A percentile compares a stretch with the other conserved stretches of the same genome.
Evolutionary conservation across 1,140 invertebrate species (phyloP).

Genomic region (Aporrectodea caliginosa): DNA sequence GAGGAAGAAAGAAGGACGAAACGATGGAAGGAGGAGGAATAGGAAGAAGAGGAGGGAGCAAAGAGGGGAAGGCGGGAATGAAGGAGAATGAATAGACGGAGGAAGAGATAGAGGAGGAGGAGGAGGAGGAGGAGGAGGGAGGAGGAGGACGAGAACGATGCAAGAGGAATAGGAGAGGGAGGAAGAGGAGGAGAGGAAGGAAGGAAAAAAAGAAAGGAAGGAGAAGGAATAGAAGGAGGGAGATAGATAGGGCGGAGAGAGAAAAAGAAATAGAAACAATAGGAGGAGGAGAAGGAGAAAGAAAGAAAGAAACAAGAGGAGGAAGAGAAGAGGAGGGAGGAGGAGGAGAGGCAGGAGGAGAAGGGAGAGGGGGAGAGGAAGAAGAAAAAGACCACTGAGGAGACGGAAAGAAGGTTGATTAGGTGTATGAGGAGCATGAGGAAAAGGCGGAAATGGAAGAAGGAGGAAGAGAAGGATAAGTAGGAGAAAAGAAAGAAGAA

Average conservation of each 20-base stretch:
- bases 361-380: not conserved
- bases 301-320: not conserved
- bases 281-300: not conserved
- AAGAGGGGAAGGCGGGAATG: no score
- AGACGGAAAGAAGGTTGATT: slow-evolving; percentile 3
- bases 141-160: not conserved
- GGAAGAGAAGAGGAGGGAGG: not conserved
- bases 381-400: not conserved
- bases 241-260: not conserved
- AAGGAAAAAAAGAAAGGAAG: slow-evolving; percentile 6
- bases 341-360: not conserved
- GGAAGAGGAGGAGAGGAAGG: not conserved
- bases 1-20: no score
- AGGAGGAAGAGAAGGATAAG: no score
- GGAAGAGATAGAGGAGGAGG: slow-evolving; percentile 4
- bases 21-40: no score
- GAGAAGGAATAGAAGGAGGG: no score
- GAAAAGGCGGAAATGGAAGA: not conserved
- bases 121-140: not conserved
- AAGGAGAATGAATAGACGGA: not conserved
- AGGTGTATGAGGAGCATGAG: not conserved
- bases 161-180: no score
- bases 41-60: no score
- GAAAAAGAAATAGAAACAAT: not conserved
- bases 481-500: no score